phyloP scores from a whole-genome alignment of 2,888 invertebrate species.

The Pseudoips prasinana region DNA sequence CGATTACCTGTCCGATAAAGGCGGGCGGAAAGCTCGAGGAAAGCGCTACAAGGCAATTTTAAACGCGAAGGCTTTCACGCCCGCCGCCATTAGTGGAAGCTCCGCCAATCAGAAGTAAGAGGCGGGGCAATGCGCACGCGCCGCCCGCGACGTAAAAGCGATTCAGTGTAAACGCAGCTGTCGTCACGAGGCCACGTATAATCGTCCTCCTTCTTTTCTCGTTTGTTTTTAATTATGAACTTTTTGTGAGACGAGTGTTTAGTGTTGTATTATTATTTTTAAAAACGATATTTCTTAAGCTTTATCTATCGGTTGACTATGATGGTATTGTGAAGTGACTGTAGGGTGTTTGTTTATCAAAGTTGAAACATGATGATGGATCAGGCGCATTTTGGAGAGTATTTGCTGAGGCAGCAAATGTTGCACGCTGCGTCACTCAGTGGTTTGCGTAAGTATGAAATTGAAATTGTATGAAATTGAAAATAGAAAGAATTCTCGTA shows the following conservation, averaged over 20 bases:
- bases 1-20: slow-evolving; percentile 65
- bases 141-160: slow-evolving; percentile 54
- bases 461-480: background rate
- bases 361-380: slow-evolving; percentile 72
- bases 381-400: slow-evolving; percentile 75
- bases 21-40: slow-evolving; percentile 68
- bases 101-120: slow-evolving; percentile 51
- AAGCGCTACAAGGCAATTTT: slow-evolving; percentile 45
- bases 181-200: slow-evolving; percentile 58
- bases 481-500: too few relatives aligned
- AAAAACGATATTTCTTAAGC: slow-evolving; percentile 25
- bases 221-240: slow-evolving; percentile 61
- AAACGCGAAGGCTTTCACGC: slow-evolving; percentile 53
- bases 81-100: slow-evolving; percentile 53
- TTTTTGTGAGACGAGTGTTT: slow-evolving; percentile 52
- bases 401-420: slow-evolving; percentile 77
- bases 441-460: slow-evolving; percentile 60
- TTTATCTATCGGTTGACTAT: slow-evolving; percentile 37
- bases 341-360: slow-evolving; percentile 32
- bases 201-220: slow-evolving; percentile 30
- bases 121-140: slow-evolving; percentile 73
- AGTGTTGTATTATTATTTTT: slow-evolving; percentile 25
- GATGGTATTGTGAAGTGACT: slow-evolving; percentile 69
- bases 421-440: slow-evolving; percentile 72
- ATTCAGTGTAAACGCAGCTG: slow-evolving; percentile 73